Base-by-base conservation (phyloP, 1,140 invertebrate genomes). In the Maconellicoccus hirsutus region DNA sequence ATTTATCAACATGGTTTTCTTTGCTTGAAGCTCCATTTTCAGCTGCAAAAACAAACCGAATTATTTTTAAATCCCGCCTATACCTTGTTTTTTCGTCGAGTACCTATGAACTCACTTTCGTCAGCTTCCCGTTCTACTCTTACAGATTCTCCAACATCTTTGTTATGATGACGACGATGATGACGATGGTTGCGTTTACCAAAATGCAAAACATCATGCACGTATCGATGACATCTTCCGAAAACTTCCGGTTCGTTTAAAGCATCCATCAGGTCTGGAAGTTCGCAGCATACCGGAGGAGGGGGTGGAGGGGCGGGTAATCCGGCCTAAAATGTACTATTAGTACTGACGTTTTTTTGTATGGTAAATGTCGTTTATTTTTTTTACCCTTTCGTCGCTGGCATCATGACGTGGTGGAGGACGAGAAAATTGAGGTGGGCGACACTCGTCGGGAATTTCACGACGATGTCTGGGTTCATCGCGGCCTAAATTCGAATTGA, bases 401-500 rank as follows among this genome's bases (percentile, higher is more conserved):
- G 61, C 6, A 16, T 25, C 25, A 23, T 66, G 61, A 26, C 16
- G 61, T 3, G 22, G 21, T 23, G 19, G 61, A 66, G 8, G 61
- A 14, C 61, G 61, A 26, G 61, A 16, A 66, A 66, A 66, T 14
- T n/a, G n/a, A n/a, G n/a, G 42, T 3, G 21, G 10, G 25, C 25
- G 61, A 25, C 61, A 66, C 25, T 66, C 61, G 22, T 66, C 61
- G 8, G 61, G 61, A 23, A 66, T 26, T 66, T 66, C 61, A 25
- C 61, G 61, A 6, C 61, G 61, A 23, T 25, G 10, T 4, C 42
- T 4, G n/a, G 42, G n/a, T 3, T 52, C 12, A 16, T 52, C 16
- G n/a, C 42, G 42, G 42, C 42, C 42, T 52, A 52, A 16, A 19
- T 52, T 52, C 12, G 42, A 14, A 16, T 52, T 52, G 6, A 52